These are phyloP conservation scores for Eudyptes chrysolophus DNA, from an alignment of 2,113 vertebrate species.

Conservation along the genomic window DNA sequence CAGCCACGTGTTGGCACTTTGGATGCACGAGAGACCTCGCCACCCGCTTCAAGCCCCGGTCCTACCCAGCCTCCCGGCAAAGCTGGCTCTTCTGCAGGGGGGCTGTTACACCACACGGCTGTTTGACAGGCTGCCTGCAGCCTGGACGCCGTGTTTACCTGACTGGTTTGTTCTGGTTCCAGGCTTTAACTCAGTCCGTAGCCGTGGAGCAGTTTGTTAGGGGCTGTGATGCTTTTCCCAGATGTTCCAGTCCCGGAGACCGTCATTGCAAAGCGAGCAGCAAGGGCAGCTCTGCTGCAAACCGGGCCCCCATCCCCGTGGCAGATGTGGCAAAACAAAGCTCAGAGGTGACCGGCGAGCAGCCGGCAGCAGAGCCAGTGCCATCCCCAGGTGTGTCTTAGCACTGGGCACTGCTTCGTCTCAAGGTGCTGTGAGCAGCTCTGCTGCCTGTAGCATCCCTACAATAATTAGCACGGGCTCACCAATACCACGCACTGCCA, in stretches of 20 bases:
- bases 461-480: fast-evolving
- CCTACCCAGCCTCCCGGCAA: neutral
- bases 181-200: neutral
- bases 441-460: neutral
- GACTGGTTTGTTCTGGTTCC: neutral
- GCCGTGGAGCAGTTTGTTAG: neutral
- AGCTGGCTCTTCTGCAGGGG: neutral
- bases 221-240: neutral
- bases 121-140: neutral
- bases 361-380: neutral
- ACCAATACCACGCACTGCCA: fast-evolving
- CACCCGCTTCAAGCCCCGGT: fast-evolving
- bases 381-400: no score
- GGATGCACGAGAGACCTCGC: fast-evolving
- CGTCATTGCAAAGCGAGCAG: fast-evolving
- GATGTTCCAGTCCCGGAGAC: neutral
- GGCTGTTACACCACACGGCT: neutral
- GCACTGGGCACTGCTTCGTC: neutral
- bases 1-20: neutral
- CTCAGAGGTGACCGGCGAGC: neutral
- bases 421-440: neutral
- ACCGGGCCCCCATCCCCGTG: fast-evolving
- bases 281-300: neutral
- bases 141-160: fast-evolving
- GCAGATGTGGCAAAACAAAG: neutral